Conservation (phyloP, 2,797 vertebrate genomes). For the Pseudotriccus pelzelni region DNA sequence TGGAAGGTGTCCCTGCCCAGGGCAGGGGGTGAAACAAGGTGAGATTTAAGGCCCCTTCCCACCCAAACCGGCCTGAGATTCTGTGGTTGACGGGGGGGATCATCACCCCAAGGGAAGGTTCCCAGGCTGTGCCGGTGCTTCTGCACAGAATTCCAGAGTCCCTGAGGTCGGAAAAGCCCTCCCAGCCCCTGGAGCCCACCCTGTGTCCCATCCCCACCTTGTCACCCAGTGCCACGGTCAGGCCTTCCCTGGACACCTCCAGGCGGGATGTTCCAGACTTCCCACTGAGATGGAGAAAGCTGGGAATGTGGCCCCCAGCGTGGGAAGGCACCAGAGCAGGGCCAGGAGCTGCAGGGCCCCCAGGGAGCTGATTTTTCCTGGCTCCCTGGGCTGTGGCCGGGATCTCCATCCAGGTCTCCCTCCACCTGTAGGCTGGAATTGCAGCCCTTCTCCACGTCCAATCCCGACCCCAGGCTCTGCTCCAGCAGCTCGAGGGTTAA, state of each 20-base stretch:
- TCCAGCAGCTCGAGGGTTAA: conserved; percentile 67
- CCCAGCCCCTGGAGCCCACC: rapidly evolving
- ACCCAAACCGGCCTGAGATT: neutral
- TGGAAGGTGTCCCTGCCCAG: neutral
- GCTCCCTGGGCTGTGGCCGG: rapidly evolving
- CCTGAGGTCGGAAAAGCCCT: neutral
- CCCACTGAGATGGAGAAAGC: too few species aligned
- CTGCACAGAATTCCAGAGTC: neutral
- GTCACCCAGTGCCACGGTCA: too few species aligned
- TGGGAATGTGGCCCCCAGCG: rapidly evolving
- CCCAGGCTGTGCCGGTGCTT: neutral
- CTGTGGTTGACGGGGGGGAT: neutral
- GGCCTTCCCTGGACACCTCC: neutral
- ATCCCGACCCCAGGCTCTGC: neutral
- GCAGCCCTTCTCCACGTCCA: neutral
- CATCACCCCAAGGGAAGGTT: neutral
- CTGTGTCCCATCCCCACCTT: rapidly evolving
- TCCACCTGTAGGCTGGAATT: rapidly evolving
- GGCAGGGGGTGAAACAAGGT: neutral
- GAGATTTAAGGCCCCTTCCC: neutral
- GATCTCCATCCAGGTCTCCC: neutral
- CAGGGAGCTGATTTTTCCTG: neutral
- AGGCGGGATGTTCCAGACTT: too few species aligned
- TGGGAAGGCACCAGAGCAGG: neutral
- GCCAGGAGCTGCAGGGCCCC: neutral